Percentiles rank a stretch among this genome's conserved stretches.
phyloP scores from a whole-genome alignment of 2,113 vertebrate species.

The Phoenicopterus ruber region DNA sequence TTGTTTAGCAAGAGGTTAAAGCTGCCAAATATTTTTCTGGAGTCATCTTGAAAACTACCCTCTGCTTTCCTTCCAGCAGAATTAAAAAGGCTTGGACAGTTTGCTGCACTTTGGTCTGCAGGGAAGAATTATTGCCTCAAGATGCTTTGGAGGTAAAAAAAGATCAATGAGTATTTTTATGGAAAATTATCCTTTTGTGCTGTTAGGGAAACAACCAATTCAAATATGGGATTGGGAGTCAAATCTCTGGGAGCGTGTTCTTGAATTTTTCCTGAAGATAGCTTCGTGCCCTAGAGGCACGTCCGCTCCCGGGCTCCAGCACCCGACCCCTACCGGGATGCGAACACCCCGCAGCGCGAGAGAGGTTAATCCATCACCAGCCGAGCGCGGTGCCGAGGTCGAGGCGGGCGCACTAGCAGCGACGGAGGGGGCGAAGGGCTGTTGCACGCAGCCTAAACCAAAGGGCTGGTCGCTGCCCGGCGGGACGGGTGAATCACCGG shows the following conservation, averaged over 20 bases:
- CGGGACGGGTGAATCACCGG: no score
- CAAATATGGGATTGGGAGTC: neutral
- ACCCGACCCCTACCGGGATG: accelerated
- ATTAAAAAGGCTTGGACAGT: neutral
- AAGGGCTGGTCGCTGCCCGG: neutral
- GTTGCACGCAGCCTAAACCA: neutral
- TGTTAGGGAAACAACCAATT: neutral
- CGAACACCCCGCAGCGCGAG: neutral
- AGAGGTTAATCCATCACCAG: neutral
- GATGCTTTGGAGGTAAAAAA: neutral
- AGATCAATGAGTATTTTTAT: neutral
- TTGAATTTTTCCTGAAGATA: neutral
- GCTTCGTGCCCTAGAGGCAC: neutral
- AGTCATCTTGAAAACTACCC: neutral
- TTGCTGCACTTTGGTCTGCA: neutral
- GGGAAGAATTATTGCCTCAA: neutral
- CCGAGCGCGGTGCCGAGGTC: accelerated
- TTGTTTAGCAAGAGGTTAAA: conserved; percentile 19
- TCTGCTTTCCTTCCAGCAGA: neutral
- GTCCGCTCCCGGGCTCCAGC: neutral
- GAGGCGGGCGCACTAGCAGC: neutral
- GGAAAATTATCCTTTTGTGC: neutral
- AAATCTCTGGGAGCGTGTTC: accelerated
- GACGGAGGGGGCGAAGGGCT: neutral
- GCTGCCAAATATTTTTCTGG: conserved; percentile 26